These are phyloP conservation scores for Aspidapion aeneum DNA, from an alignment of 2,888 invertebrate species.

Conservation along the genomic window DNA sequence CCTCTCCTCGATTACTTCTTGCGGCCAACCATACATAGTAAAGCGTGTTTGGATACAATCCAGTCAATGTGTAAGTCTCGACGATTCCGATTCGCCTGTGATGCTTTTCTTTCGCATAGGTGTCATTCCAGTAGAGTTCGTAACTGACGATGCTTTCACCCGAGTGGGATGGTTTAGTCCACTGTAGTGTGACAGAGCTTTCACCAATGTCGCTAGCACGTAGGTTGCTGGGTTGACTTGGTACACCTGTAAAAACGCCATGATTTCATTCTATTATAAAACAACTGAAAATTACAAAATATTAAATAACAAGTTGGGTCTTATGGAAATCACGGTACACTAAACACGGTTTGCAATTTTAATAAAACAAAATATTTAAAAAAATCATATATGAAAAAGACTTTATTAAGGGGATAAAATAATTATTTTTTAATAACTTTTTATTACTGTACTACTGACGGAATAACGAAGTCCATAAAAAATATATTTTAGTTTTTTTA, in stretches of 20 bases:
- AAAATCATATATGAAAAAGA: too few relatives aligned
- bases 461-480: too few relatives aligned
- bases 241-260: conserved; percentile 67
- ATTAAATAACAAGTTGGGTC: too few relatives aligned
- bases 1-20: conserved; percentile 84
- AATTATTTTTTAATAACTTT: too few relatives aligned
- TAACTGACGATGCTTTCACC: conserved; percentile 93
- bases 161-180: conserved; percentile 89
- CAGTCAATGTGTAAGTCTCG: conserved; percentile 83
- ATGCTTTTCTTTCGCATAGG: conserved; percentile 86
- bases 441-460: too few relatives aligned
- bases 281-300: neutral
- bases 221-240: conserved; percentile 91
- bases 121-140: conserved; percentile 97
- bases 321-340: too few relatives aligned
- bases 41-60: conserved; percentile 91
- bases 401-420: too few relatives aligned
- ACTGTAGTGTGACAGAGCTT: conserved; percentile 85
- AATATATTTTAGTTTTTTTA: too few relatives aligned
- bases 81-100: conserved; percentile 79
- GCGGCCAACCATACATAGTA: conserved; percentile 98
- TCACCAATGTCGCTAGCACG: conserved; percentile 84
- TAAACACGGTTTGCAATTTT: too few relatives aligned
- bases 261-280: conserved; percentile 2
- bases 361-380: too few relatives aligned